Base-by-base conservation (phyloP, 53 echinoderm and acorn worm species). In the Echinometra lucunter region DNA sequence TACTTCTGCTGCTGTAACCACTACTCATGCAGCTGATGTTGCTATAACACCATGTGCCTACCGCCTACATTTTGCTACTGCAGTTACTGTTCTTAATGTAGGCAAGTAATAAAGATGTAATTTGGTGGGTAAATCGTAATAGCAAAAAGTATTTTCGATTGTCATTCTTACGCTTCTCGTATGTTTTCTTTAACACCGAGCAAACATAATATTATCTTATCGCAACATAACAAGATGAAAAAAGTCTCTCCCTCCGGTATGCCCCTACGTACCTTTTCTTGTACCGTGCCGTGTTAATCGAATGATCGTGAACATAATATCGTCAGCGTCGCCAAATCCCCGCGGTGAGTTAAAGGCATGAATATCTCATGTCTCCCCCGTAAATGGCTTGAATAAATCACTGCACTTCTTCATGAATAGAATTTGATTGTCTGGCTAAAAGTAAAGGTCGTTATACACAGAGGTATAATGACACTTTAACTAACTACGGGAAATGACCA, bases 231-330 rank as follows among this genome's bases (percentile, higher is more conserved):
- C 85, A 85, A 85, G 85, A 85, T 85, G 78, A 85, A 45, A 85
- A 35, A 6, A 85, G 47, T 78, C 85, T n/a, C 11, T 28, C 85
- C 49, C 85, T 17, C 5, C 49, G 85, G 49, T 45, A 85, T 21
- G 15, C 45, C 49, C 3, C 85, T n/a, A 44, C 81, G 81, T 81
- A 85, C 78, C 78, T 78, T n/a, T 35, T 42, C 78, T 78, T 78
- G 38, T 49, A 47, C 85, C 45, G 85, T 27, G 49, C 49, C 45
- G n/a, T 85, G 85, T 85, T 85, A 85, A 85, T 85, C 85, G 49
- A 85, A 85, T 85, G 85, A 85, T 85, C 44, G 85, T n/a, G 85
- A 49, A 85, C 85, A 85, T 85, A 85, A 85, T 85, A 45, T 47
- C 85, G n/a, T 47, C 85, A 47, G 28, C 49, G n/a, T 85, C 85